Base-by-base conservation (phyloP, 2,797 vertebrate genomes). In the Dallia pectoralis region DNA sequence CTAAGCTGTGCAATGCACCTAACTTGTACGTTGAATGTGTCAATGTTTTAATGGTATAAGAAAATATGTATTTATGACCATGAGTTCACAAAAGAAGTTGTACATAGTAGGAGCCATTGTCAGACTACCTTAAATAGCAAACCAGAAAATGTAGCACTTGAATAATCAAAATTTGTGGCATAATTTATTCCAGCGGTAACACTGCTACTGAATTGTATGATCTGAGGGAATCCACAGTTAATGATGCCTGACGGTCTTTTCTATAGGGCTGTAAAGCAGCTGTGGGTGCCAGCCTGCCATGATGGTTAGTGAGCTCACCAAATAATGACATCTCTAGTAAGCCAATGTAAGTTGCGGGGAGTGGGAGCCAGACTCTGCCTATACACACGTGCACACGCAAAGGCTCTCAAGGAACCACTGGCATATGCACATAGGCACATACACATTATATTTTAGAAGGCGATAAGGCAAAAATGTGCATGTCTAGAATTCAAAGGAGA, bases 331-430 rank as follows among this genome's bases (percentile, higher is more conserved):
- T 86, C 84, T 86, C 74, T 75, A 87, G 79, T 86, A 85, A 76
- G 53, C 53, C 65, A 82, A 79, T 81, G 80, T 83, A 72, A 86
- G 78, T 85, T 82, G 69, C 18, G 8, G 79, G 82, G 72, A 84
- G 77, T 32, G 25, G 51, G 51, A 9, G 25, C 51, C 51, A 25
- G 51, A 25, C 51, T 11, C 11, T 22, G n/a, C n/a, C 51, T 22
- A 1, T 81, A 80, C n/a, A 76, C 79, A 82, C 83, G 74, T 79
- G 70, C 84, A 53, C 82, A 79, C n/a, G 74, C 81, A 82, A 84
- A 74, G 82, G 72, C 84, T 80, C 89, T 86, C 75, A 84, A 73
- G 91, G 87, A 88, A 85, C 85, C 8, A 78, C 84, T 87, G 89
- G 88, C 87, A 87, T 87, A 83, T 87, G 86, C 82, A 30, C 12